Conservation (phyloP, 1,140 invertebrate species). For the Brachionus plicatilis region DNA sequence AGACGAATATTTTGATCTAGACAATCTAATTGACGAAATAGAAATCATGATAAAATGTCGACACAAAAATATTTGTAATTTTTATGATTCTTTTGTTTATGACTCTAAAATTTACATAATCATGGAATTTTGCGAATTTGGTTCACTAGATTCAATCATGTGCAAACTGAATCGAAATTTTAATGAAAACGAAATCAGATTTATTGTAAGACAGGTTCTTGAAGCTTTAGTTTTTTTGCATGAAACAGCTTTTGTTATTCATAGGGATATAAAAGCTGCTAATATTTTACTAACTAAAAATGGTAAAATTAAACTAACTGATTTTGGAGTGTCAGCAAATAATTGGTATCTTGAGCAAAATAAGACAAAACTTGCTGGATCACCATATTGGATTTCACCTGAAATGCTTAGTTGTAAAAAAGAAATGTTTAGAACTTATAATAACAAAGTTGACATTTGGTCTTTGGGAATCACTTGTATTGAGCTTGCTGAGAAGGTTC, state of each 20-base stretch:
- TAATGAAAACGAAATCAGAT: constrained; percentile 87
- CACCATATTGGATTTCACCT: constrained; percentile 86
- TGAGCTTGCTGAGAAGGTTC: constrained; percentile 93
- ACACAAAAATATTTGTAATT: constrained; percentile 68
- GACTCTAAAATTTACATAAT: constrained; percentile 29
- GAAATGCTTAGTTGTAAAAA: constrained; percentile 66
- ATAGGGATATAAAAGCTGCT: constrained; percentile 92
- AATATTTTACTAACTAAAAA: constrained; percentile 96
- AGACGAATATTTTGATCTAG: constrained; percentile 90
- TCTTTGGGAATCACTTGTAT: constrained; percentile 92
- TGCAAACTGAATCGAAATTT: constrained; percentile 59
- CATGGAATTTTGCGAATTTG: constrained; percentile 90
- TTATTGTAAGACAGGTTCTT: constrained; percentile 82
- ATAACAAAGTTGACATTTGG: constrained; percentile 75
- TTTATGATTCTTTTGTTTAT: constrained; percentile 30
- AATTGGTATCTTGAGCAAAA: constrained; percentile 60
- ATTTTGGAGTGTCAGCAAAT: constrained; percentile 63
- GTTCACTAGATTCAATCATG: constrained; percentile 96
- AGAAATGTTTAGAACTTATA: constrained; percentile 61
- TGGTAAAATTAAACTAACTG: constrained; percentile 88
- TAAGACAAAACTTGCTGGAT: constrained; percentile 81
- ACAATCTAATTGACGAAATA: constrained; percentile 97
- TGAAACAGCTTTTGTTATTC: constrained; percentile 70
- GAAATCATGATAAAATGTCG: constrained; percentile 85
- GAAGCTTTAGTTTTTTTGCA: constrained; percentile 71